These are phyloP conservation scores for Parthenolecanium corni DNA, from an alignment of 2,888 invertebrate genomes.

Conservation along the genomic window DNA sequence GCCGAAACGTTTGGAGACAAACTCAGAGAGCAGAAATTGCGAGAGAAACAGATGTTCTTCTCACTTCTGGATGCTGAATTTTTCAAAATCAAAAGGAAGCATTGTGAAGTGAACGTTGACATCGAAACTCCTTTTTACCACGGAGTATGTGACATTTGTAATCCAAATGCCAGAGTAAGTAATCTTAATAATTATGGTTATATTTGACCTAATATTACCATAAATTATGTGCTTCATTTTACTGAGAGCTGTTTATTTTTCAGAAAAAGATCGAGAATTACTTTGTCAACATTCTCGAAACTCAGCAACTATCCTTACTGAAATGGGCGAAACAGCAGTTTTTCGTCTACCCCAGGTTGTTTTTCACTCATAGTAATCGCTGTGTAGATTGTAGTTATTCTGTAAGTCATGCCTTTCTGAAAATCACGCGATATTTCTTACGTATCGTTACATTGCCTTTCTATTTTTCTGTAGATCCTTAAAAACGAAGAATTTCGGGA, in stretches of 20 bases:
- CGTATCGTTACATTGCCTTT: background rate
- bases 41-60: slow-evolving; percentile 1
- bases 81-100: slow-evolving; percentile 9
- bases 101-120: background rate
- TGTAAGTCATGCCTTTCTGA: background rate
- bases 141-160: background rate
- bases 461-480: background rate
- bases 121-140: background rate
- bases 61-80: background rate
- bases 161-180: background rate
- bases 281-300: background rate
- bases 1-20: slow-evolving; percentile 11
- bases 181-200: background rate
- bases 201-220: background rate
- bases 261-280: background rate
- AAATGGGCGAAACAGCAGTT: background rate
- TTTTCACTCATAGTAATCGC: background rate
- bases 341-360: background rate
- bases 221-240: background rate
- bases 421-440: background rate
- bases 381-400: background rate
- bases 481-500: background rate
- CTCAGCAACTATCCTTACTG: background rate
- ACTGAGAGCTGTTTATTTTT: background rate
- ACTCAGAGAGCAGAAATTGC: background rate